phyloP scores from a whole-genome alignment of 2,797 vertebrate genomes.

The Ciconia nigra region DNA sequence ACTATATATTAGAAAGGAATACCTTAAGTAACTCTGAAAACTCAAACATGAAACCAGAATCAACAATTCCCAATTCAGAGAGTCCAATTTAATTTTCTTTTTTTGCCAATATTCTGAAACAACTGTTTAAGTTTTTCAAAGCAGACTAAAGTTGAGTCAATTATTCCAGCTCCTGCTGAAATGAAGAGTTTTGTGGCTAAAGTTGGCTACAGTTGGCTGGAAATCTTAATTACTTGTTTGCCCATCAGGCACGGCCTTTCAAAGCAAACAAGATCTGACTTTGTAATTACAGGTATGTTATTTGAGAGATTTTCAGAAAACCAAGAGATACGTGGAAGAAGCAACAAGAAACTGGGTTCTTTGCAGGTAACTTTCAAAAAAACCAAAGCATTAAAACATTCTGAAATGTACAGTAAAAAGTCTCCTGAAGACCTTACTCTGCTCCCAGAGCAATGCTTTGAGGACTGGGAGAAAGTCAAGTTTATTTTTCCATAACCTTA shows the following conservation, averaged over 20 bases:
- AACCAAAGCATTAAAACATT: not conserved
- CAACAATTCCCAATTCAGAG: not conserved
- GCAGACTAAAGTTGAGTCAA: not conserved
- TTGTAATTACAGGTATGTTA: not conserved
- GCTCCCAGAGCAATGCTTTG: not conserved
- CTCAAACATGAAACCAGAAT: not conserved
- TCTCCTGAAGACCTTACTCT: not conserved
- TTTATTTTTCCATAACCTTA: not conserved
- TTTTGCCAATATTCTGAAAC: not conserved
- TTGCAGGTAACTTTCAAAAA: not conserved
- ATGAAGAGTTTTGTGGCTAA: not conserved
- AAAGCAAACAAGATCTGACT: not conserved
- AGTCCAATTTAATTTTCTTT: not conserved
- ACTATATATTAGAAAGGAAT: not conserved
- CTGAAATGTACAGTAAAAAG: not conserved
- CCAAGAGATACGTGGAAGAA: not conserved
- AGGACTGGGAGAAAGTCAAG: not conserved
- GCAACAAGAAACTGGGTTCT: not conserved
- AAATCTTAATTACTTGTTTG: not conserved
- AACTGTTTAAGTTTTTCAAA: not conserved
- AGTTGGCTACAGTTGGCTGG: not conserved
- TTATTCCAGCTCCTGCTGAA: not conserved
- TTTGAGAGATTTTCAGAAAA: not conserved
- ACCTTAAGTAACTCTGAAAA: not conserved
- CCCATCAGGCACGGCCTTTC: not conserved